Base-by-base conservation (phyloP, 2,888 invertebrate genomes). In the Drosophila siamana region DNA sequence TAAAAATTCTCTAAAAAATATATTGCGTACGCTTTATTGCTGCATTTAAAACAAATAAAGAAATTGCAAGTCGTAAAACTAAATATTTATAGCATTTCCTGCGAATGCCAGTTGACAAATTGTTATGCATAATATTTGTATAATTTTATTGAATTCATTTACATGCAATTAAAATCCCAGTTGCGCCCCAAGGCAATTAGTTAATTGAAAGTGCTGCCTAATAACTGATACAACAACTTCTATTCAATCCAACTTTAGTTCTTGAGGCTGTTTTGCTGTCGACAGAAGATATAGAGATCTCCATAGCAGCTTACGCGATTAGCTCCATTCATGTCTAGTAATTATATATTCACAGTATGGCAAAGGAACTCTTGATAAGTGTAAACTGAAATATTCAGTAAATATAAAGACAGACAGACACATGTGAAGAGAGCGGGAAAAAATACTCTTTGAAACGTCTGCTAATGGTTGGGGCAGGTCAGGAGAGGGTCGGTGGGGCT, bases 301-400 rank as follows among this genome's bases (percentile, higher is more conserved):
- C 19, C 22, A n/a, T 9, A 22, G 33, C 33, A 56, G 51, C 52
- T 63, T 56, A 54, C 44, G 38, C 40, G 61, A 73, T 75, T 75
- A 61, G 74, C 61, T 36, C 15, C 54, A 63, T 67, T 72, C 63
- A 78, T n/a, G 8, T 11, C n/a, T 11, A n/a, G 33, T 38, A 63
- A 36, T 56, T 54, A 63, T 67, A 46, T 40, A 73, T 52, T 46
- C 48, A 60, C 1, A 52, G 52, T 44, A 50, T 41, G 60, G 56
- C 67, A 72, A 51, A 4, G 57, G 40, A 61, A 47, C 46, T 38
- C 47, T 50, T 47, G 28, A 44, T 63, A 57, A 62, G 57, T 68
- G 74, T 24, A 68, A 59, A 43, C 28, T 55, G 48, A 55, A 47
- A 51, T 61, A 64, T 68, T 61, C 26, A 57, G 26, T 36, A 40